Conservation (phyloP, 2,888 invertebrate genomes). For the Lochmaea capreae region DNA sequence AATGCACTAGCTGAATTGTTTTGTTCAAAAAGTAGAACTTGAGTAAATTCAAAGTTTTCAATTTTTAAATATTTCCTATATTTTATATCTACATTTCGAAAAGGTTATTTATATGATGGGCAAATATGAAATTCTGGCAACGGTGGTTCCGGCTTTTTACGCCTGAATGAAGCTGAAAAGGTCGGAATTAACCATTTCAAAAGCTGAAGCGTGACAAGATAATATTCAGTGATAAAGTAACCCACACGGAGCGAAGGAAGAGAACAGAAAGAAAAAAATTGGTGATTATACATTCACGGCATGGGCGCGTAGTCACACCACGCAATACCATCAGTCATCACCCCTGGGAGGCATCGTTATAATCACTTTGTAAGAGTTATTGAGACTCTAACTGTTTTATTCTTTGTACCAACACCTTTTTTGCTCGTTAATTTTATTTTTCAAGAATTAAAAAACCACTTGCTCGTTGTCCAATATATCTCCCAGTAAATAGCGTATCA, state of each 20-base stretch:
- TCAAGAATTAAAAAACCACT: background rate
- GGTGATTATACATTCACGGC: conserved; percentile 47
- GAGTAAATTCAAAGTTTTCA: too few species aligned
- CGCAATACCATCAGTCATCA: conserved; percentile 35
- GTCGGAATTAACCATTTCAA: conserved; percentile 46
- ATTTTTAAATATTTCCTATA: too few species aligned
- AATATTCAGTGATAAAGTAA: conserved; percentile 47
- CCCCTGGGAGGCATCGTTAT: conserved; percentile 31
- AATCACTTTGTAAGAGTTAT: conserved; percentile 17
- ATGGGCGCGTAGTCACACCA: conserved; percentile 45
- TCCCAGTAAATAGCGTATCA: background rate
- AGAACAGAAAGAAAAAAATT: conserved; percentile 30
- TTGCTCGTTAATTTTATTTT: background rate
- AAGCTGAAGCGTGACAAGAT: conserved; percentile 48
- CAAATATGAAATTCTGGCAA: conserved; percentile 1
- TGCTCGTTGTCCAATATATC: background rate
- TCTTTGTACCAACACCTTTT: background rate
- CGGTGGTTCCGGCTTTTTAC: conserved; percentile 27
- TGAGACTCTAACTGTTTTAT: conserved; percentile 2
- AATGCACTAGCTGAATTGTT: too few species aligned
- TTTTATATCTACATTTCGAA: too few species aligned
- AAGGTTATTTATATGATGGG: background rate
- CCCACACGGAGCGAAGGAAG: conserved; percentile 40
- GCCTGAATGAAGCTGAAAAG: conserved; percentile 41
- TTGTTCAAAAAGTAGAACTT: too few species aligned